Evolutionary conservation across 1,140 invertebrate genomes (phyloP).

Genomic region (Pentalonia nigronervosa): DNA sequence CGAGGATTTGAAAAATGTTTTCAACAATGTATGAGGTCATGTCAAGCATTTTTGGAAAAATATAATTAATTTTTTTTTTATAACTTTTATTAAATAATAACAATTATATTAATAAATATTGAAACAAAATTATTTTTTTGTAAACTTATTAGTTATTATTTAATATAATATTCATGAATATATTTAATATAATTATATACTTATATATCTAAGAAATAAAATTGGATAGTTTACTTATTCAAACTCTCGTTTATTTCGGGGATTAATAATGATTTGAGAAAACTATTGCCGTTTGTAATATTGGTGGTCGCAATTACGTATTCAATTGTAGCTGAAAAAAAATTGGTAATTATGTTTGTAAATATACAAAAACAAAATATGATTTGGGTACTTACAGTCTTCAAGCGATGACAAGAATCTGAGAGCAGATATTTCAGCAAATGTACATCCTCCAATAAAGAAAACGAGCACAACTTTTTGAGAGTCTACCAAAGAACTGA

Average conservation of each 20-base stretch:
- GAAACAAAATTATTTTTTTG: not conserved
- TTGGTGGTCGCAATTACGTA: slow-evolving; percentile 93
- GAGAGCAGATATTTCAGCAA: slow-evolving; percentile 91
- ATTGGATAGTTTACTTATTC: not conserved
- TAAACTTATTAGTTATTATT: not conserved
- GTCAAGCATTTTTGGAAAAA: slow-evolving; percentile 71
- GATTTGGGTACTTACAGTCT: slow-evolving; percentile 72
- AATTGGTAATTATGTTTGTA: too few relatives aligned
- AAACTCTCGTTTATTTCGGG: slow-evolving; percentile 42
- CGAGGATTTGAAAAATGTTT: slow-evolving; percentile 77
- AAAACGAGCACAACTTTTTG: slow-evolving; percentile 88
- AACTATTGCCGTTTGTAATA: slow-evolving; percentile 88
- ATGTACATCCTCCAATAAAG: slow-evolving; percentile 96
- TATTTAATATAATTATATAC: not conserved
- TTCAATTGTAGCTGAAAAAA: slow-evolving; percentile 78
- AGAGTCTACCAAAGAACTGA: slow-evolving; percentile 71
- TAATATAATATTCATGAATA: not conserved
- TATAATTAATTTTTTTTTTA: not conserved
- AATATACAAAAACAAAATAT: not conserved
- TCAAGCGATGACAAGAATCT: slow-evolving; percentile 91
- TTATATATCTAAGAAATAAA: not conserved
- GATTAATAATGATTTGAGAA: slow-evolving; percentile 80
- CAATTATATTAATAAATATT: not conserved
- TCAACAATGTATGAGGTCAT: slow-evolving; percentile 74
- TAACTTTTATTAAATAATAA: not conserved